phyloP scores from a whole-genome alignment of 2,113 vertebrate species.

The Planiliza haematocheilus region DNA sequence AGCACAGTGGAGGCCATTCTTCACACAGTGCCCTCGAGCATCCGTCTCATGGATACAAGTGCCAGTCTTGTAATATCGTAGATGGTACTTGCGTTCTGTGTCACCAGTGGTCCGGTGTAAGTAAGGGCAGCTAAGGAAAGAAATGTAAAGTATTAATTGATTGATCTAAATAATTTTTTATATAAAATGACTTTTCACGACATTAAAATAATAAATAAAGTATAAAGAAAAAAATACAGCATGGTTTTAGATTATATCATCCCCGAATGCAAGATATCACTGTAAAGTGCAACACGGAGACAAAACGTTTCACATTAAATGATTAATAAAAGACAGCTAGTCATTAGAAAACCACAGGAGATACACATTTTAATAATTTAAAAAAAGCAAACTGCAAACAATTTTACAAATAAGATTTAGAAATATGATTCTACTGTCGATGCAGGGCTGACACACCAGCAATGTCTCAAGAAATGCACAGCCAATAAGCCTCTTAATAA shows the following conservation, averaged over 20 bases:
- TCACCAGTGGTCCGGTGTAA: conserved; percentile 94
- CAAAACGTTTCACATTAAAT: background rate
- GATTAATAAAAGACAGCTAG: background rate
- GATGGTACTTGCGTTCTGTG: conserved; percentile 95
- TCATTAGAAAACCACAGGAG: background rate
- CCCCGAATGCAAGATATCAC: background rate
- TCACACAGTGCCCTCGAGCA: conserved; percentile 91
- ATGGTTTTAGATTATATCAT: background rate
- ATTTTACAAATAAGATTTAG: background rate
- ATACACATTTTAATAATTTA: background rate
- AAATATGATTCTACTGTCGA: background rate
- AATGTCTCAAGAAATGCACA: conserved; percentile 35
- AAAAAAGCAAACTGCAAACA: too few relatives aligned
- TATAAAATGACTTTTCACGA: background rate
- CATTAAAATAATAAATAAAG: background rate
- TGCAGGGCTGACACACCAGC: conserved; percentile 9
- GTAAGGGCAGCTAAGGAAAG: conserved; percentile 88
- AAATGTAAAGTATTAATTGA: background rate
- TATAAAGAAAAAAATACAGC: background rate
- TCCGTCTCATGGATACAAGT: conserved; percentile 95
- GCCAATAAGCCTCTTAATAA: conserved; percentile 68
- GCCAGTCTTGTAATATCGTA: conserved; percentile 96
- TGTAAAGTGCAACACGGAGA: background rate
- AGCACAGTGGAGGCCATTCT: conserved; percentile 94
- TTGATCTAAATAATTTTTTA: background rate